Evolutionary conservation across 2,113 vertebrate genomes (phyloP).

Genomic region (Poicephalus gulielmi): DNA sequence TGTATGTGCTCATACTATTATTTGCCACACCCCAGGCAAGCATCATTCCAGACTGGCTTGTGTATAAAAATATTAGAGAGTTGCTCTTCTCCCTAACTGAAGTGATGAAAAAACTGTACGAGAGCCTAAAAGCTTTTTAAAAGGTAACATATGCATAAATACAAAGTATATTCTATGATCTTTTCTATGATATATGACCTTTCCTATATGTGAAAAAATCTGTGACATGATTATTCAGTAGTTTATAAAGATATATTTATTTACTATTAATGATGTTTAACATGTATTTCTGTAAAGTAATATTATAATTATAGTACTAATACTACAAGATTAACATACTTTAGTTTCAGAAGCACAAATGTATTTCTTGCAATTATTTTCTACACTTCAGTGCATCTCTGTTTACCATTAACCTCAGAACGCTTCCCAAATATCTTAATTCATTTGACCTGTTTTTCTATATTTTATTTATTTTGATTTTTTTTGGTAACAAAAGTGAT

Average conservation of each 20-base stretch:
- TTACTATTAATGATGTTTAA: not conserved
- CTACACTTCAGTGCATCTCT: not conserved
- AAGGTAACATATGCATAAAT: not conserved
- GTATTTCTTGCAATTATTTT: not conserved
- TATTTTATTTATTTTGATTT: not conserved
- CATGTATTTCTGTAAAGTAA: not conserved
- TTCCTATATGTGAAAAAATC: not conserved
- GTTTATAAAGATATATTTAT: not conserved
- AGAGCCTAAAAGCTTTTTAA: not conserved
- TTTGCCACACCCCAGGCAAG: not conserved
- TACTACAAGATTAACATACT: not conserved
- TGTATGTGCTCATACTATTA: not conserved
- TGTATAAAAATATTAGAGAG: not conserved
- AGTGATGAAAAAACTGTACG: not conserved
- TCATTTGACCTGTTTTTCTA: not conserved
- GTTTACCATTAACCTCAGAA: not conserved
- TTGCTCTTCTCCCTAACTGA: not conserved
- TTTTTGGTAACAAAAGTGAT: not conserved
- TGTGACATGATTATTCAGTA: not conserved
- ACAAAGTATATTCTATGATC: not conserved
- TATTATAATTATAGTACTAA: not conserved
- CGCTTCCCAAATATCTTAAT: not conserved
- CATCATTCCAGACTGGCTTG: not conserved
- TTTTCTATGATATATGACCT: no score
- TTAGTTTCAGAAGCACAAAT: not conserved